Percentiles rank a stretch among this genome's conserved stretches.
Evolutionary conservation across 2,113 vertebrate species (phyloP).

Genomic region (Passer montanus): DNA sequence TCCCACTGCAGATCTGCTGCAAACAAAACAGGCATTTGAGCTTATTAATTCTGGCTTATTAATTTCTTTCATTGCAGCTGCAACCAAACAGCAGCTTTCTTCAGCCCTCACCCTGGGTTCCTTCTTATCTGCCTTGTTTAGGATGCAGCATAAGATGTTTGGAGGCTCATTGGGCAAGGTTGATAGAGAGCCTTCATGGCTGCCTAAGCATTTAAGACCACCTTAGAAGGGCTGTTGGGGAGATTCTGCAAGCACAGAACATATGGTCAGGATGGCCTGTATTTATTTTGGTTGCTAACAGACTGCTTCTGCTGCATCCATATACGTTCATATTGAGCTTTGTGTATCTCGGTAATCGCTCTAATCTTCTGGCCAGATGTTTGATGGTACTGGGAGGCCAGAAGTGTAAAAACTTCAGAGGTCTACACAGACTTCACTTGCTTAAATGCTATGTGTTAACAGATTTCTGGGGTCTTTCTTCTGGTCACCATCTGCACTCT

Average conservation of each 20-base stretch:
- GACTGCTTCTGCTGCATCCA: background rate
- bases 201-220: background rate
- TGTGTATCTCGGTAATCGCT: background rate
- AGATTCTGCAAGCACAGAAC: background rate
- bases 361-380: background rate
- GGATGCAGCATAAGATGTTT: background rate
- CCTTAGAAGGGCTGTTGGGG: background rate
- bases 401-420: background rate
- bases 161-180: background rate
- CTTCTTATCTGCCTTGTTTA: background rate
- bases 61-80: constrained; percentile 1
- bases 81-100: background rate
- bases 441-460: background rate
- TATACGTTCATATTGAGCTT: background rate
- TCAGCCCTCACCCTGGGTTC: background rate
- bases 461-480: background rate
- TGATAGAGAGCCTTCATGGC: background rate
- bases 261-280: background rate
- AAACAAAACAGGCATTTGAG: constrained; percentile 8
- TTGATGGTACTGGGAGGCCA: background rate
- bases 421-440: background rate
- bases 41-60: constrained; percentile 17
- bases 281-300: background rate
- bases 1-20: background rate
- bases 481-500: background rate